Evolutionary conservation across 2,797 vertebrate genomes (phyloP), one percentile per base, ranked within the genome.

Genomic region (Sus cebifrons): DNA sequence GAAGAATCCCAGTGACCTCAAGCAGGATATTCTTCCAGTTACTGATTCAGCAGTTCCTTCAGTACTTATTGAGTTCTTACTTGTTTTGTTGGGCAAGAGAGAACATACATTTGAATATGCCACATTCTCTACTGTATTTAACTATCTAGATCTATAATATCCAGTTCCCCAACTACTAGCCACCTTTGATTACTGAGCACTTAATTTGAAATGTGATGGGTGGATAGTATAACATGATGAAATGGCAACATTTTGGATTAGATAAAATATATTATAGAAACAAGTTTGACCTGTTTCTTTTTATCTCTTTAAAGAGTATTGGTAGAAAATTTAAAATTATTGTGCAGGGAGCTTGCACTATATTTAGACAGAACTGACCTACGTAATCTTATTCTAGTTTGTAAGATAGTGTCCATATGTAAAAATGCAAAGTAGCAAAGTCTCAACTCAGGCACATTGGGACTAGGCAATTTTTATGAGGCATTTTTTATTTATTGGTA

Each of bases 181-280:
- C 10, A 56, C 15, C 18, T 36, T 2, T 78, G 25, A 5, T 13
- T 40, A 32, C 13, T 78, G 27, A 78, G 10, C 16, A 73, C 1
- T 32, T 92, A 54, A 54, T 17, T 86, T 94, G 14, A 94, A 82
- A 83, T 94, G 25, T 58, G n/a, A 32, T 77, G 23, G 52, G 52
- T 68, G 54, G 18, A 44, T 54, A 92, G 52, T 67, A 29, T 58
- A 44, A 58, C 6, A 14, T 29, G 13, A n/a, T 54, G 11, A 71
- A 62, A 40, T 52, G 5, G 64, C 25, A 68, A 44, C 40, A 64
- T 73, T 90, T 95, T 83, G 15, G 25, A 74, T 90, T 49, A 90
- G 62, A 62, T 73, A 73, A 84, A 82, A 65, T 40, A 52, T 20
- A 78, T 64, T 56, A 18, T 23, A 83, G 32, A 87, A 83, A 58